Evolutionary conservation across 2,888 invertebrate species (phyloP).

Genomic region (Emmelina monodactyla): DNA sequence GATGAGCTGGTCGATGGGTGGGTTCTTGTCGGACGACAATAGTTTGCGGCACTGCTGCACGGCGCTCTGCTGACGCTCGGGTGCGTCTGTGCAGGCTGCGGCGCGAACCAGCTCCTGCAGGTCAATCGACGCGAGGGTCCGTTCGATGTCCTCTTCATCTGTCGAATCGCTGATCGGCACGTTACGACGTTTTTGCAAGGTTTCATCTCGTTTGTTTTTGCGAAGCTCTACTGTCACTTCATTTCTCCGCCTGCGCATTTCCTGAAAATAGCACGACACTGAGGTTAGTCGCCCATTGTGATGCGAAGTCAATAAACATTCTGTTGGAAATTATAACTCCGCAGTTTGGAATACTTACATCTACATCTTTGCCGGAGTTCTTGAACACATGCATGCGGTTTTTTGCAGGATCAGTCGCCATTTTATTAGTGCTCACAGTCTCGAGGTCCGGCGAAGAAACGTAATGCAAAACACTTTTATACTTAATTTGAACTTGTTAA

Average conservation of each 20-base stretch:
- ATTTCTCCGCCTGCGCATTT: conserved; percentile 96
- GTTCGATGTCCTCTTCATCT: conserved; percentile 78
- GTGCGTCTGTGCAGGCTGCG: conserved; percentile 81
- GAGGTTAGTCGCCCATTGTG: background rate
- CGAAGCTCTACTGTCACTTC: conserved; percentile 96
- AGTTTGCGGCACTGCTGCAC: conserved; percentile 96
- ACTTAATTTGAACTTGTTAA: conserved; percentile 48
- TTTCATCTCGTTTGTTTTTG: conserved; percentile 98
- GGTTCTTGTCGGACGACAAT: conserved; percentile 96
- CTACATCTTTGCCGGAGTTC: conserved; percentile 99
- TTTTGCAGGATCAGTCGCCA: conserved; percentile 81
- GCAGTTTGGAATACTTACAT: conserved; percentile 74
- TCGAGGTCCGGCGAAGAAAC: conserved; percentile 29
- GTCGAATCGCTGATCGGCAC: conserved; percentile 89
- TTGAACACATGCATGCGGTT: conserved; percentile 94
- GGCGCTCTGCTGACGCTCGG: conserved; percentile 84
- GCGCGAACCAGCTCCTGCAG: conserved; percentile 86
- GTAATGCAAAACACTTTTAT: conserved; percentile 47
- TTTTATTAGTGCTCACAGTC: conserved; percentile 63
- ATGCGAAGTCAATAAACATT: background rate
- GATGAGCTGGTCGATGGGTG: conserved; percentile 97
- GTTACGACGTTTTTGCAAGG: conserved; percentile 93
- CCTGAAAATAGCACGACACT: conserved; percentile 56
- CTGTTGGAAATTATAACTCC: too few species aligned
- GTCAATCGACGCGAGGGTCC: conserved; percentile 73